Percentiles rank a stretch among this genome's conserved stretches.
Evolutionary conservation across 2,888 invertebrate species (phyloP).

Genomic region (Cataglyphis livida): DNA sequence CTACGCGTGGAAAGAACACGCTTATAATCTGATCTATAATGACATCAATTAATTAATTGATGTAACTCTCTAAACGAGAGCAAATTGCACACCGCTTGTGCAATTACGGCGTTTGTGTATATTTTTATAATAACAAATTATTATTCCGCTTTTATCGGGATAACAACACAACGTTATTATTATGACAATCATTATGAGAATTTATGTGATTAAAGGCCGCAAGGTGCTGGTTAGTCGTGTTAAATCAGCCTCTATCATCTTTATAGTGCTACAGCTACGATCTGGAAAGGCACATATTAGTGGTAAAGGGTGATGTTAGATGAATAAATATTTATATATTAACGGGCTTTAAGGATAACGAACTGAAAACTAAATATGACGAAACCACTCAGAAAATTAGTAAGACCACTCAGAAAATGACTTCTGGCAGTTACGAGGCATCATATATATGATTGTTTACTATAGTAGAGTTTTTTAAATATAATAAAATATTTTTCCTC

Average conservation of each 20-base stretch:
- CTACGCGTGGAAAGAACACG: not conserved
- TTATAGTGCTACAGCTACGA: not conserved
- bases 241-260: not conserved
- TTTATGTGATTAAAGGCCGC: not conserved
- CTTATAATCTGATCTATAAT: not conserved
- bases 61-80: not conserved
- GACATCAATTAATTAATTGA: slow-evolving; percentile 24
- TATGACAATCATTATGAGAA: not conserved
- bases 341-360: not conserved
- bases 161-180: not conserved
- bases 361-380: slow-evolving; percentile 15
- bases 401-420: not conserved
- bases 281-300: not conserved
- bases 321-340: not conserved
- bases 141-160: not conserved
- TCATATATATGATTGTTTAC: not conserved
- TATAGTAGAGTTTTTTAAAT: not conserved
- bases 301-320: not conserved
- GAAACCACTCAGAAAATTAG: not conserved
- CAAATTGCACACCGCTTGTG: not conserved
- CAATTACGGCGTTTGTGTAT: not conserved
- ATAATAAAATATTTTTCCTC: not conserved
- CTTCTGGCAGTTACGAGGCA: not conserved
- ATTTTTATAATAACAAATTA: not conserved
- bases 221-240: not conserved